Conservation (phyloP, 2,888 invertebrate genomes). For the Pterostichus niger region DNA sequence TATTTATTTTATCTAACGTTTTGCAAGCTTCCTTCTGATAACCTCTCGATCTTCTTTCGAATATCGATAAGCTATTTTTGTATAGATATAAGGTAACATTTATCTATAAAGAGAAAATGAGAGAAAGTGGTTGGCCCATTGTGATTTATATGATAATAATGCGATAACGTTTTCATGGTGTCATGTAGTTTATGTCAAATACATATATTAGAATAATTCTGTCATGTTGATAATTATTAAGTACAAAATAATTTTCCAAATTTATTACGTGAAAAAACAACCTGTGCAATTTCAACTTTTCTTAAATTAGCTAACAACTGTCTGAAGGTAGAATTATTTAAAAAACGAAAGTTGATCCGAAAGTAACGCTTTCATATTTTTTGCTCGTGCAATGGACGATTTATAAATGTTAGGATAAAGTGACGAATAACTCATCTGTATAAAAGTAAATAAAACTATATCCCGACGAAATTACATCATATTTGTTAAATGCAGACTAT, state of each 20-base stretch:
- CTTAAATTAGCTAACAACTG: constrained; percentile 9
- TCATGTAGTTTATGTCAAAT: constrained; percentile 42
- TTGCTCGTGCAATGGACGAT: background rate
- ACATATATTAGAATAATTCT: constrained; percentile 12
- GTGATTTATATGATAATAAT: constrained; percentile 65
- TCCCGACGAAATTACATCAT: no score
- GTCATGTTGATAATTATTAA: constrained; percentile 32
- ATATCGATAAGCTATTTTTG: constrained; percentile 31
- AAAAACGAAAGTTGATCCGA: no score
- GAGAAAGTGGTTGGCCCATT: constrained; percentile 50
- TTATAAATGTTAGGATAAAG: no score
- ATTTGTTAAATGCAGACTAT: no score
- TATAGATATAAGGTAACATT: constrained; percentile 26
- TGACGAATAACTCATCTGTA: no score
- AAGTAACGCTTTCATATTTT: background rate
- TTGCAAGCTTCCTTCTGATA: constrained; percentile 12
- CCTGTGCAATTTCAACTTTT: background rate
- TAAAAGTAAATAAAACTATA: no score
- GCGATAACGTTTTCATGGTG: constrained; percentile 35
- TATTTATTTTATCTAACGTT: constrained; percentile 4
- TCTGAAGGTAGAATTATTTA: constrained; percentile 17
- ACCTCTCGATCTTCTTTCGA: background rate
- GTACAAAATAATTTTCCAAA: constrained; percentile 13
- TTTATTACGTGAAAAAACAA: constrained; percentile 6
- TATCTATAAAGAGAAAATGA: constrained; percentile 32